A percentile compares a stretch with the other conserved stretches of the same genome.
Conservation (phyloP, 53 echinoderm and acorn worm genomes). For the Mesocentrotus franciscanus region DNA sequence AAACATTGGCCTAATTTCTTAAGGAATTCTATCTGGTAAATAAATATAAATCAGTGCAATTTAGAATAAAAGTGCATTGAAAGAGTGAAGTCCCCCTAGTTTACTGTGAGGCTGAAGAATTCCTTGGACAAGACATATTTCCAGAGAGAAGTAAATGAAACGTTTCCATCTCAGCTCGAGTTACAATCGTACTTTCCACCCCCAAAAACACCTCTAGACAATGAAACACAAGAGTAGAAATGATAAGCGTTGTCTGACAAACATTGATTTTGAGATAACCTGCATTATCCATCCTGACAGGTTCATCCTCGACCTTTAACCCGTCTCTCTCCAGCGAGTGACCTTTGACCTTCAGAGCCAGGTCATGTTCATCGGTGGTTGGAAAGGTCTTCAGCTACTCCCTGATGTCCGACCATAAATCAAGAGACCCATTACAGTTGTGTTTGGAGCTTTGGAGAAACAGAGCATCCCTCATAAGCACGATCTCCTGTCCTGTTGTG, state of each 20-base stretch:
- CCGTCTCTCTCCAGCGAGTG: neutral
- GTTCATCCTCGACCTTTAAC: neutral
- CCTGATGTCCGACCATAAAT: slow-evolving; percentile 1
- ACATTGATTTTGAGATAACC: slow-evolving; percentile 6
- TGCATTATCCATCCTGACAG: neutral
- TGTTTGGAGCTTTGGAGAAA: slow-evolving; percentile 17
- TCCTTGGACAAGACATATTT: neutral
- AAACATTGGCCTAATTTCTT: no score
- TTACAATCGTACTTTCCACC: neutral
- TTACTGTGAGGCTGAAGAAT: neutral
- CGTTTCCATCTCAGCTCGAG: neutral
- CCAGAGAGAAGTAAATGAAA: neutral
- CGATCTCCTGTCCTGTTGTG: neutral
- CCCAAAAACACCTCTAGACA: slow-evolving; percentile 5
- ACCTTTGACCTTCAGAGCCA: slow-evolving; percentile 57
- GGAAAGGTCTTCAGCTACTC: neutral
- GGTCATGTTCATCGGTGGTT: slow-evolving; percentile 29
- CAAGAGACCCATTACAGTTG: neutral
- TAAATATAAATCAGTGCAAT: no score
- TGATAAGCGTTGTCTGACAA: neutral
- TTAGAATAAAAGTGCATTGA: neutral
- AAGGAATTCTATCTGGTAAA: no score
- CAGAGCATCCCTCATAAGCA: neutral
- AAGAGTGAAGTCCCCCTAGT: neutral
- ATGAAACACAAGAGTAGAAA: neutral